Evolutionary conservation across 2,888 invertebrate species (phyloP).

Genomic region (Nipponacmea schrenckii): DNA sequence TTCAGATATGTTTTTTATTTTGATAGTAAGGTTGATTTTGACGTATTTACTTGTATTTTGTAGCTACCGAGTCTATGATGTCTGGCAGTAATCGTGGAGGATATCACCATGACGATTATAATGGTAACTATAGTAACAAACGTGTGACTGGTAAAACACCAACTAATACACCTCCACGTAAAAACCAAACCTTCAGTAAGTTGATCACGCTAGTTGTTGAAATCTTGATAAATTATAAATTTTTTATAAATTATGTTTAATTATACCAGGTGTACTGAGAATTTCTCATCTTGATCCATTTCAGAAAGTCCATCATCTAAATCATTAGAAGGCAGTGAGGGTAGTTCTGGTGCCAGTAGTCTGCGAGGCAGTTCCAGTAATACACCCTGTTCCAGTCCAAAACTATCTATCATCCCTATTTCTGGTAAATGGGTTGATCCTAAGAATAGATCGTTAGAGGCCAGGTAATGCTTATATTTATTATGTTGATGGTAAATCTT

Average conservation of each 20-base stretch:
- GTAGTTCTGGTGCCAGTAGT: slow-evolving; percentile 18
- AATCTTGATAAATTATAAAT: too few relatives aligned
- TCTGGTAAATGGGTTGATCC: too few relatives aligned
- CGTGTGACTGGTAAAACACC: slow-evolving; percentile 35
- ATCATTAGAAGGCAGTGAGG: not conserved
- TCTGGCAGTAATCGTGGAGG: slow-evolving; percentile 39
- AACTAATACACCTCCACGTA: slow-evolving; percentile 42
- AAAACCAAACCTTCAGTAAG: slow-evolving; percentile 23
- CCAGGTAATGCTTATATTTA: too few relatives aligned
- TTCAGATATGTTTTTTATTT: not conserved
- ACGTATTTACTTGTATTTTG: not conserved
- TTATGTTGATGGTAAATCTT: not conserved
- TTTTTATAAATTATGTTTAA: too few relatives aligned
- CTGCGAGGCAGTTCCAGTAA: slow-evolving; percentile 45
- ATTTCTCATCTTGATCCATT: not conserved
- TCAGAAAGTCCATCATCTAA: not conserved
- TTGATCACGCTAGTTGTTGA: not conserved
- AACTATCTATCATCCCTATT: slow-evolving; percentile 6
- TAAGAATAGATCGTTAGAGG: too few relatives aligned
- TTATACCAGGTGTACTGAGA: too few relatives aligned
- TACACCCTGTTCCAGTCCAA: slow-evolving; percentile 54
- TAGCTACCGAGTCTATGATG: slow-evolving; percentile 60
- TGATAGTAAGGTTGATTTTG: too few relatives aligned
- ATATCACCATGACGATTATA: slow-evolving; percentile 37
- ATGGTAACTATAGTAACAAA: slow-evolving; percentile 26